Percentiles rank a stretch among this genome's conserved stretches.
phyloP scores from a whole-genome alignment of 2,888 invertebrate genomes.

The Philonicus albiceps region DNA sequence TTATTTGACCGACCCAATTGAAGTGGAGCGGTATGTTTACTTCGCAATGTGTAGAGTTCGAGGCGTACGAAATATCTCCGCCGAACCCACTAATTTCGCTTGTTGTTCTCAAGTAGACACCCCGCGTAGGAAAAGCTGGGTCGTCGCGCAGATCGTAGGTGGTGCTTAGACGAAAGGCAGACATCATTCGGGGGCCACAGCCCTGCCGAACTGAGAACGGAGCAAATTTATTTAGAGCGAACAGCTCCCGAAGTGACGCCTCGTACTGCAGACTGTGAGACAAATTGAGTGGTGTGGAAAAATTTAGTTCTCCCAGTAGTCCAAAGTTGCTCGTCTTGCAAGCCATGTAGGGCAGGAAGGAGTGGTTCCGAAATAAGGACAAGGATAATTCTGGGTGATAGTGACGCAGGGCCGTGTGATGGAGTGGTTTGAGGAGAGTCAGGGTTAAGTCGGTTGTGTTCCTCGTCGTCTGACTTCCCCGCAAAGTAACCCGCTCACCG shows the following conservation, averaged over 20 bases:
- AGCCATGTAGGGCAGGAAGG: constrained; percentile 65
- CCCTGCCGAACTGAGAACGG: constrained; percentile 87
- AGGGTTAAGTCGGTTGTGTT: constrained; percentile 82
- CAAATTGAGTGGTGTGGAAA: constrained; percentile 64
- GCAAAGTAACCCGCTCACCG: constrained; percentile 82
- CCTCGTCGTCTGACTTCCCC: constrained; percentile 86
- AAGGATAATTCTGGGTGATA: constrained; percentile 69
- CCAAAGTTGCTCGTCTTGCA: constrained; percentile 83
- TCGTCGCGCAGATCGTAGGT: constrained; percentile 82
- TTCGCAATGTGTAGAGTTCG: constrained; percentile 80
- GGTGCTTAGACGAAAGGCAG: constrained; percentile 81
- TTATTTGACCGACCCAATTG: constrained; percentile 59
- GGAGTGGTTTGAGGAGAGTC: constrained; percentile 83
- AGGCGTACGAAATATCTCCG: constrained; percentile 91
- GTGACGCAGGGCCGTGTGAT: constrained; percentile 68
- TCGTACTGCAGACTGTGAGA: constrained; percentile 90
- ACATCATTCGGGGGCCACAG: constrained; percentile 87
- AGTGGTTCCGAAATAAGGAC: constrained; percentile 74
- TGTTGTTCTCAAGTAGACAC: constrained; percentile 74
- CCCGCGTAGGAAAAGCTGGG: constrained; percentile 79
- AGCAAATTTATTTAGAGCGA: constrained; percentile 66
- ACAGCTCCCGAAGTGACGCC: constrained; percentile 81
- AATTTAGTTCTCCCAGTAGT: constrained; percentile 60
- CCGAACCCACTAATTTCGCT: constrained; percentile 84
- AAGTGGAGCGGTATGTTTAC: constrained; percentile 71